Conservation (phyloP, 92 coral and sea anemone genomes). For the Palythoa grandis region DNA sequence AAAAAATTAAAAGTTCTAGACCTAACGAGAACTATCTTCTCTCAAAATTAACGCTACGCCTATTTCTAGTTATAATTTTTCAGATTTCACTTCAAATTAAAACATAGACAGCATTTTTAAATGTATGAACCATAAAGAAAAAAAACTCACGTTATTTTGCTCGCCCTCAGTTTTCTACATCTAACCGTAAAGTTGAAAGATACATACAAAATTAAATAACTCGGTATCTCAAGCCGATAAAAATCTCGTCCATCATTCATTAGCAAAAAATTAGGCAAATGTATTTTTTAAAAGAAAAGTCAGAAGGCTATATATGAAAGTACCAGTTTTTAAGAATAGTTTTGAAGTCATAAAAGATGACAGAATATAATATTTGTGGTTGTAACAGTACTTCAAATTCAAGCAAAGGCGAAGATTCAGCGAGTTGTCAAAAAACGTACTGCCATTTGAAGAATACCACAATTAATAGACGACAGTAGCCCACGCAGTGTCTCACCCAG, state of each 20-base stretch:
- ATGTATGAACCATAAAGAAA: neutral
- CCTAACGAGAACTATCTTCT: neutral
- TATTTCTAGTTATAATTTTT: neutral
- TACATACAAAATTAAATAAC: too few relatives aligned
- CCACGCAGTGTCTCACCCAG: too few relatives aligned
- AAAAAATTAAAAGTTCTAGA: neutral
- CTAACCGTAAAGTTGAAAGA: neutral
- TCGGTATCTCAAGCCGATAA: neutral
- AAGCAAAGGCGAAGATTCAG: too few relatives aligned
- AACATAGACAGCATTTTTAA: neutral
- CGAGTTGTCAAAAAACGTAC: too few relatives aligned
- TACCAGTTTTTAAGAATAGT: neutral
- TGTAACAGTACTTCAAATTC: neutral
- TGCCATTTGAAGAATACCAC: too few relatives aligned
- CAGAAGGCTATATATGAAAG: neutral
- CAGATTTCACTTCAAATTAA: neutral
- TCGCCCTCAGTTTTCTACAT: neutral
- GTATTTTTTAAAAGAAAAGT: neutral
- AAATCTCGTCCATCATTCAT: neutral
- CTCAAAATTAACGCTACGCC: neutral
- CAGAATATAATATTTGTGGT: too few relatives aligned
- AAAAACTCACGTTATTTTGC: neutral
- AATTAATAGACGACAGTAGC: too few relatives aligned
- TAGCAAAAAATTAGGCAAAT: too few relatives aligned
- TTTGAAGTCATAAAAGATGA: neutral